Evolutionary conservation across 2,797 vertebrate species (phyloP).

Genomic region (Huso huso): DNA sequence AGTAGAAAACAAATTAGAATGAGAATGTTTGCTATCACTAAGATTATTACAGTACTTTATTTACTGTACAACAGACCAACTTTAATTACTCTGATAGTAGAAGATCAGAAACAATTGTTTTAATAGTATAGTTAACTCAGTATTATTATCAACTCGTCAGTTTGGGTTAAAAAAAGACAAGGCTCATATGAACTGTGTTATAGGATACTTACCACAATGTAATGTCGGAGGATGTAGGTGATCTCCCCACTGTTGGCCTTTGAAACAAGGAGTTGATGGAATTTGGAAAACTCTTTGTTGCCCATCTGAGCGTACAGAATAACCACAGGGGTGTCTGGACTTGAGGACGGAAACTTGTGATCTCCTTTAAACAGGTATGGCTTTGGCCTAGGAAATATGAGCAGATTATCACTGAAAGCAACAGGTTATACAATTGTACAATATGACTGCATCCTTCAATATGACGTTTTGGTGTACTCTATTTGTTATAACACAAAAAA

Average conservation of each 20-base stretch:
- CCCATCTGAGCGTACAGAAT: conserved; percentile 88
- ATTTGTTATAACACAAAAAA: too few relatives aligned
- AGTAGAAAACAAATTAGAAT: too few relatives aligned
- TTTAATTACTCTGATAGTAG: too few relatives aligned
- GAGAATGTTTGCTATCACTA: too few relatives aligned
- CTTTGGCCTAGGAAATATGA: conserved; percentile 64
- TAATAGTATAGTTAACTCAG: too few relatives aligned
- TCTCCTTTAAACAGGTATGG: conserved; percentile 92
- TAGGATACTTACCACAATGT: conserved; percentile 67
- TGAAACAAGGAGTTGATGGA: conserved; percentile 64
- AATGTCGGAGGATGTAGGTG: conserved; percentile 83
- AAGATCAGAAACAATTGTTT: too few relatives aligned
- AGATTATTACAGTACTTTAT: too few relatives aligned
- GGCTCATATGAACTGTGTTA: background rate
- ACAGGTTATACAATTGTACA: background rate
- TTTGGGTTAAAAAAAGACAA: too few relatives aligned
- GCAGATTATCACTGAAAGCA: background rate
- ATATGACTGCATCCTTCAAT: too few relatives aligned
- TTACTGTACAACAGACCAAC: too few relatives aligned
- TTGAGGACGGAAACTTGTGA: conserved; percentile 73
- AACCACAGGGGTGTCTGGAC: conserved; percentile 69
- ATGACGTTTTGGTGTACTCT: too few relatives aligned
- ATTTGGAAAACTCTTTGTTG: conserved; percentile 62
- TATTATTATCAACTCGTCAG: background rate
- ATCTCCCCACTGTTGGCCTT: conserved; percentile 71